Evolutionary conservation across 2,113 vertebrate genomes (phyloP).

Genomic region (Talpa occidentalis): DNA sequence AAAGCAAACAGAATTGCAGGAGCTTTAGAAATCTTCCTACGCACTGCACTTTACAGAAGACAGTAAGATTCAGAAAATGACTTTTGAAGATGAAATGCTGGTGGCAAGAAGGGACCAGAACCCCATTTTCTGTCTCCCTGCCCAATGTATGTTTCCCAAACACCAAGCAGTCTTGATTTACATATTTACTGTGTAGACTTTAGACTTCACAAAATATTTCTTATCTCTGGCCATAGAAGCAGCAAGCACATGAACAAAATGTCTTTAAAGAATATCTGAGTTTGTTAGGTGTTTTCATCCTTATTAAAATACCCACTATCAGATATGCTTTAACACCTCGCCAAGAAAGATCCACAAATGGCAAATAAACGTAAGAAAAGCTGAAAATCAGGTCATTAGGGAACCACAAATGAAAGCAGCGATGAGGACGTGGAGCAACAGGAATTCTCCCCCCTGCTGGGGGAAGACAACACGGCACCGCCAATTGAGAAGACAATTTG

Average conservation of each 20-base stretch:
- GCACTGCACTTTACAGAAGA: conserved; percentile 22
- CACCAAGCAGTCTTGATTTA: background rate
- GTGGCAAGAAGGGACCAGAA: background rate
- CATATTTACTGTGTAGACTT: background rate
- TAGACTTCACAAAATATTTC: conserved; percentile 23
- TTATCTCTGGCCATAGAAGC: conserved; percentile 6
- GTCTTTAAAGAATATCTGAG: background rate
- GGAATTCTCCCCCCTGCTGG: background rate
- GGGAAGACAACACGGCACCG: background rate
- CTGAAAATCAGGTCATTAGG: background rate
- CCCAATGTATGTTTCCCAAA: background rate
- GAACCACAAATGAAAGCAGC: background rate
- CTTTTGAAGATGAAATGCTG: background rate
- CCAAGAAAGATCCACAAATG: background rate
- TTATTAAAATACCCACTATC: conserved; percentile 9
- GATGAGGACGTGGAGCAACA: background rate
- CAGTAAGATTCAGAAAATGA: background rate
- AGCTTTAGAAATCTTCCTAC: background rate
- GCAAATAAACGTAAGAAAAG: conserved; percentile 29
- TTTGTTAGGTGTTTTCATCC: background rate
- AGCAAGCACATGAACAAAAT: conserved; percentile 5
- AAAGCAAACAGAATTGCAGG: background rate
- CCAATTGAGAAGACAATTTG: background rate
- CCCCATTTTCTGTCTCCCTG: background rate
- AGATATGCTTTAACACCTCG: background rate